Base-by-base conservation (phyloP, 2,797 vertebrate genomes). In the Spheniscus humboldti region DNA sequence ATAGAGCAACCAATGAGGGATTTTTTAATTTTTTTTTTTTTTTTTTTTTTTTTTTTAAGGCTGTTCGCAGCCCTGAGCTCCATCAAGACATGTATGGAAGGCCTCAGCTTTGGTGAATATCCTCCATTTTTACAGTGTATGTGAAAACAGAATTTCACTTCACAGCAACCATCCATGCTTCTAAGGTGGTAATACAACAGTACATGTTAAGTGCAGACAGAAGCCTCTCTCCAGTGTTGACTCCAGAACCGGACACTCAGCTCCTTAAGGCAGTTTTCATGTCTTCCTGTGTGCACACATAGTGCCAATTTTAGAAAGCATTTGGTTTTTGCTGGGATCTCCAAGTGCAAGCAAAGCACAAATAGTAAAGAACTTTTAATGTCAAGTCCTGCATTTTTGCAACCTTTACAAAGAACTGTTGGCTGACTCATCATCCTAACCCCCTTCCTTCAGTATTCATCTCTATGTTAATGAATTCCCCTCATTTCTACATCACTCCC, bases 271-370 rank as follows among this genome's bases (percentile, higher is more conserved):
- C 15, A 25, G 8, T 48, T 62, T 13, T 47, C 27, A 1, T 1
- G 7, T 3, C 45, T 33, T 41, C 18, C 31, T 37, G 4, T 1
- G 9, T 3, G 41, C 30, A 14, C 31, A 31, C 5, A n/a, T 4
- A 57, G 12, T 10, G 13, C 6, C 22, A 27, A 1, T 25, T 35
- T 37, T 6, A 69, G 35, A 62, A 47, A 85, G 10, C 2, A 8
- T 2, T 55, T 5, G 4, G 1, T 7, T 31, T 57, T 48, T 64
- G 22, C 18, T 41, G 19, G 35, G 25, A 63, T 41, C 45, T 43
- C 28, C 43, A 30, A 76, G 7, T 4, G 12, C 16, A 9, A 75
- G 53, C 14, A 79, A 41, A 89, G 17, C 52, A 79, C 20, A 66
- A 45, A 33, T 1, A 37, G 18, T 9, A 9, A 64, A 25, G 41